Evolutionary conservation across 1,140 invertebrate genomes (phyloP).

Genomic region (Papilio machaon): DNA sequence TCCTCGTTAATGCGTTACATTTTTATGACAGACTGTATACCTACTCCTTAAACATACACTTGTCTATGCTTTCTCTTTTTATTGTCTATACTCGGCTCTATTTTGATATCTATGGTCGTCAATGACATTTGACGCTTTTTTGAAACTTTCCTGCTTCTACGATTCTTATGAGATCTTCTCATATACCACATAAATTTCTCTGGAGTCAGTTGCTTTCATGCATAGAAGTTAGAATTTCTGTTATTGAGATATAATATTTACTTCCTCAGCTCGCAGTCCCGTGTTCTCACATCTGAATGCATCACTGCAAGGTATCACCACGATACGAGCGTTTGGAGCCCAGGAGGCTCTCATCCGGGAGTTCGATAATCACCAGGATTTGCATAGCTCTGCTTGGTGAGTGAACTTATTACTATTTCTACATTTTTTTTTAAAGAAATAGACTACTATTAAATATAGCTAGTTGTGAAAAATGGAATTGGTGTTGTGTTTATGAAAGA

Average conservation of each 20-base stretch:
- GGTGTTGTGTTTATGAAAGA: too few relatives aligned
- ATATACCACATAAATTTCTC: too few relatives aligned
- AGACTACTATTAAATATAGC: too few relatives aligned
- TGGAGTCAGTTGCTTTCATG: too few relatives aligned
- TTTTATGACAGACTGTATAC: constrained; percentile 8
- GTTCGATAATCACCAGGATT: constrained; percentile 90
- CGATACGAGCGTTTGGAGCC: constrained; percentile 92
- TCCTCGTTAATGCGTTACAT: constrained; percentile 42
- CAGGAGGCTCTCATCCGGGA: constrained; percentile 90
- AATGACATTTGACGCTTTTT: background rate
- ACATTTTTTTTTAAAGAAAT: too few relatives aligned
- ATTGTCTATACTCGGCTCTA: background rate
- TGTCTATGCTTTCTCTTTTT: background rate
- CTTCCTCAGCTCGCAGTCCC: constrained; percentile 86
- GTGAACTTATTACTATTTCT: constrained; percentile 27
- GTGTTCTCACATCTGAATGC: constrained; percentile 94
- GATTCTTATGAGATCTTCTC: too few relatives aligned
- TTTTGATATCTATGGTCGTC: background rate
- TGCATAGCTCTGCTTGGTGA: constrained; percentile 86
- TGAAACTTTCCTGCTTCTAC: background rate
- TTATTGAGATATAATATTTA: constrained; percentile 20
- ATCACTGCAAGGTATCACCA: constrained; percentile 93
- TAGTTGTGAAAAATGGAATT: too few relatives aligned
- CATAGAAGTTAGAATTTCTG: background rate
- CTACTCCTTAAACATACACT: background rate